Conservation (phyloP, 2,797 vertebrate species). For the Setipinna tenuifilis region DNA sequence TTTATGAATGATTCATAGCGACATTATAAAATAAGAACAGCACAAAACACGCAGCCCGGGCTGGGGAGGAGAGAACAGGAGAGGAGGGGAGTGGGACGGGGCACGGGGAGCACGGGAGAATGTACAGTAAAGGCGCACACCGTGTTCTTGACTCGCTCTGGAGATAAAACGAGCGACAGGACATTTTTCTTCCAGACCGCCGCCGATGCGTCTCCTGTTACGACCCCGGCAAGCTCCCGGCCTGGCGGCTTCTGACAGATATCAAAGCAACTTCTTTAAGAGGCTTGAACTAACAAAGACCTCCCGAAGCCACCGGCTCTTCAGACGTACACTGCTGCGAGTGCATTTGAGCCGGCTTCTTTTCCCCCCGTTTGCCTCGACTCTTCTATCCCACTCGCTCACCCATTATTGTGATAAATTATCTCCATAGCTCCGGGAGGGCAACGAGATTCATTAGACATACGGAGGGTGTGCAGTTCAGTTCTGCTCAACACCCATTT, state of each 20-base stretch:
- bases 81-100: neutral
- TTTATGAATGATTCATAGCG: slow-evolving; percentile 20
- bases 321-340: neutral
- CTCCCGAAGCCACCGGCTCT: neutral
- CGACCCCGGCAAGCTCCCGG: neutral
- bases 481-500: slow-evolving; percentile 12
- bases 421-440: neutral
- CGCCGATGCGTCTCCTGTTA: neutral
- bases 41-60: neutral
- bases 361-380: neutral
- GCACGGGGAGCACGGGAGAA: neutral
- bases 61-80: neutral
- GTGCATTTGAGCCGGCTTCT: neutral
- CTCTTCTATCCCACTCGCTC: neutral
- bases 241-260: slow-evolving; percentile 57
- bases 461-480: neutral
- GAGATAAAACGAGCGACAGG: slow-evolving; percentile 9
- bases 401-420: neutral
- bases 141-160: neutral
- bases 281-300: slow-evolving; percentile 15
- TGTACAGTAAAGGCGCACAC: neutral
- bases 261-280: slow-evolving; percentile 53
- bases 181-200: slow-evolving; percentile 9
- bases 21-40: slow-evolving; percentile 27
- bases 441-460: neutral